These are phyloP conservation scores for Melopsittacus undulatus DNA, from an alignment of 2,797 vertebrate species.

Conservation along the genomic window DNA sequence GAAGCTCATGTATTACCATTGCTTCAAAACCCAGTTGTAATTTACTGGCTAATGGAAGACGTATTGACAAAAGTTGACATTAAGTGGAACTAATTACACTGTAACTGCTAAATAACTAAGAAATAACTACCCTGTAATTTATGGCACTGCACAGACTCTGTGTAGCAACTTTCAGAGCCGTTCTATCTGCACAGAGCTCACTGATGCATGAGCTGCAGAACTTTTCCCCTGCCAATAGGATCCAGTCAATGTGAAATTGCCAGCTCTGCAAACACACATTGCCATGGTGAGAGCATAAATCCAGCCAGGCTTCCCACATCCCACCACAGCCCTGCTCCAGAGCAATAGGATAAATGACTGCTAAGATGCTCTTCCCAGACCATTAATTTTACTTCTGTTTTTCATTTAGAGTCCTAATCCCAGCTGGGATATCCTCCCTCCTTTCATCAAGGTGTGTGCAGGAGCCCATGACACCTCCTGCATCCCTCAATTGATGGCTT, in stretches of 20 bases:
- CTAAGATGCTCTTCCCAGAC: neutral
- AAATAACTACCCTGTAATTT: conserved; percentile 80
- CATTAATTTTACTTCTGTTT: conserved; percentile 19
- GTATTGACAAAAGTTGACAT: conserved; percentile 80
- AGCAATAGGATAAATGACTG: neutral
- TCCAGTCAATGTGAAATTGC: neutral
- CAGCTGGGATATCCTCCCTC: neutral
- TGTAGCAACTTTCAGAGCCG: conserved; percentile 60
- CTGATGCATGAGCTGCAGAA: conserved; percentile 48
- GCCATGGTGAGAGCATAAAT: neutral
- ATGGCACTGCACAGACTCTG: conserved; percentile 66
- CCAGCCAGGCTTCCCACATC: conserved; percentile 23
- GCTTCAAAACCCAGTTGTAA: conserved; percentile 74
- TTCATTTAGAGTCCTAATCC: neutral
- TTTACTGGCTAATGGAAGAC: conserved; percentile 79
- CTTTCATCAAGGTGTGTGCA: neutral
- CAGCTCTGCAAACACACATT: conserved; percentile 12
- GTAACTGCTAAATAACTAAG: conserved; percentile 83
- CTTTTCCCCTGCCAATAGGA: conserved; percentile 39
- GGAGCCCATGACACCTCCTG: neutral
- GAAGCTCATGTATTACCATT: neutral
- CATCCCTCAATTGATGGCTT: neutral
- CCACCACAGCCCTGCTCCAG: neutral
- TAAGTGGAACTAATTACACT: conserved; percentile 83
- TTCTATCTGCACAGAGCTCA: conserved; percentile 30